These are phyloP conservation scores for Euglossa dilemma DNA, from an alignment of 1,140 invertebrate species.

Conservation along the genomic window DNA sequence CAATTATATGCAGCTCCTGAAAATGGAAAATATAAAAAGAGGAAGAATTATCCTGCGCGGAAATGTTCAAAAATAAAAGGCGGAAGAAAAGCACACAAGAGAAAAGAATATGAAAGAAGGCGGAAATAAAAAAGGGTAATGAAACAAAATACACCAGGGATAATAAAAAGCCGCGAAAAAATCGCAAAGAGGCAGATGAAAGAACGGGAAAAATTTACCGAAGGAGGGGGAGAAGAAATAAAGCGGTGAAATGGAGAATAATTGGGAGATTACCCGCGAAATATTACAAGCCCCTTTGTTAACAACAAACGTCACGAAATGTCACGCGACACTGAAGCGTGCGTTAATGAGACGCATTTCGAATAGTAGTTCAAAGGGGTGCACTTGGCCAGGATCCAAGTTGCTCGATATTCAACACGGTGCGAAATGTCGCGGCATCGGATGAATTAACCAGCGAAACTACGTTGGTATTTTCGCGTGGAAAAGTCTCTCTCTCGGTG, in stretches of 20 bases:
- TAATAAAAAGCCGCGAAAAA: too few species aligned
- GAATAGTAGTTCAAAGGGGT: background rate
- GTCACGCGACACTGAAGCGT: background rate
- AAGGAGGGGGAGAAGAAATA: too few species aligned
- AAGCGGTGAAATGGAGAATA: background rate
- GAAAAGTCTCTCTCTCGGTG: background rate
- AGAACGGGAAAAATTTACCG: too few species aligned
- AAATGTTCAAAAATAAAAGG: too few species aligned
- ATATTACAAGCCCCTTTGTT: background rate
- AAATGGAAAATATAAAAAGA: too few species aligned
- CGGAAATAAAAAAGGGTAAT: too few species aligned
- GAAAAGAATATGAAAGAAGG: too few species aligned
- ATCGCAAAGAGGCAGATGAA: too few species aligned
- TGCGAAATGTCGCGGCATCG: background rate
- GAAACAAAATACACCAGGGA: too few species aligned
- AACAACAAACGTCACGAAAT: constrained; percentile 7
- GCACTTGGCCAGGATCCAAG: constrained; percentile 5
- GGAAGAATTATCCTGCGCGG: too few species aligned
- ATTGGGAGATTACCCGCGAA: background rate
- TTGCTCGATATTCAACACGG: constrained; percentile 18
- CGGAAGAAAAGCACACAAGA: too few species aligned
- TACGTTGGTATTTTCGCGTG: background rate
- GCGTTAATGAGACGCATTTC: constrained; percentile 30
- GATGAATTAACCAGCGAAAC: constrained; percentile 1
- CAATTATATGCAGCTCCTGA: too few species aligned